phyloP scores from a whole-genome alignment of 2,888 invertebrate species.

The Antitype chi region DNA sequence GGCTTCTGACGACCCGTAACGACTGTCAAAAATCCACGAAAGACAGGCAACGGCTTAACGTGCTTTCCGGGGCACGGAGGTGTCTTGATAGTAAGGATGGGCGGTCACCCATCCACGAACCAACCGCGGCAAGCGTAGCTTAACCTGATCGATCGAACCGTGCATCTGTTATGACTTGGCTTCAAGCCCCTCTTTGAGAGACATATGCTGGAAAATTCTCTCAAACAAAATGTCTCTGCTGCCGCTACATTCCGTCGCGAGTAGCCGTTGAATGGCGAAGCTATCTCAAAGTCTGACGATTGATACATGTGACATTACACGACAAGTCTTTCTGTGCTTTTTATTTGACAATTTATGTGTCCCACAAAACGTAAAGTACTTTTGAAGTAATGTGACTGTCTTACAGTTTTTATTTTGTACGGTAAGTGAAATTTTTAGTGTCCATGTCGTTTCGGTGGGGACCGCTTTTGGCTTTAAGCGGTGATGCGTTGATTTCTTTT shows the following conservation, averaged over 20 bases:
- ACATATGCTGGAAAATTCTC: background rate
- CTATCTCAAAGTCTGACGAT: slow-evolving; percentile 65
- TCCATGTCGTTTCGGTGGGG: slow-evolving; percentile 37
- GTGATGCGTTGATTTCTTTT: slow-evolving; percentile 27
- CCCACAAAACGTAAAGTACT: slow-evolving; percentile 56
- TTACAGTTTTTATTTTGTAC: slow-evolving; percentile 46
- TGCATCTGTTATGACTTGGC: too few relatives aligned
- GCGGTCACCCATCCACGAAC: too few relatives aligned
- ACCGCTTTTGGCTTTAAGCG: slow-evolving; percentile 19
- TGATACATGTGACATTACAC: slow-evolving; percentile 74
- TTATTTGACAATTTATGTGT: slow-evolving; percentile 68
- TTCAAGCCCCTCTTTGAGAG: too few relatives aligned
- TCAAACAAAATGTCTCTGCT: slow-evolving; percentile 28
- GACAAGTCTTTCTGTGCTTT: slow-evolving; percentile 47
- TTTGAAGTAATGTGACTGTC: slow-evolving; percentile 51
- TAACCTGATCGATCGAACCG: too few relatives aligned
- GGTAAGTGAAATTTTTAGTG: slow-evolving; percentile 54
- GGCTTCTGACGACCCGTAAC: too few relatives aligned
- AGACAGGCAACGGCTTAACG: too few relatives aligned
- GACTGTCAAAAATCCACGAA: too few relatives aligned
- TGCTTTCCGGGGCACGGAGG: too few relatives aligned
- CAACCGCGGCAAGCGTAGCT: too few relatives aligned
- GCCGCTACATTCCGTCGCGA: slow-evolving; percentile 63
- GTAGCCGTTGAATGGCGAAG: slow-evolving; percentile 65
- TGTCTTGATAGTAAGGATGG: too few relatives aligned